A percentile compares a stretch with the other conserved stretches of the same genome.
Conservation (phyloP, 2,797 vertebrate species). For the Sebastes nivosus region DNA sequence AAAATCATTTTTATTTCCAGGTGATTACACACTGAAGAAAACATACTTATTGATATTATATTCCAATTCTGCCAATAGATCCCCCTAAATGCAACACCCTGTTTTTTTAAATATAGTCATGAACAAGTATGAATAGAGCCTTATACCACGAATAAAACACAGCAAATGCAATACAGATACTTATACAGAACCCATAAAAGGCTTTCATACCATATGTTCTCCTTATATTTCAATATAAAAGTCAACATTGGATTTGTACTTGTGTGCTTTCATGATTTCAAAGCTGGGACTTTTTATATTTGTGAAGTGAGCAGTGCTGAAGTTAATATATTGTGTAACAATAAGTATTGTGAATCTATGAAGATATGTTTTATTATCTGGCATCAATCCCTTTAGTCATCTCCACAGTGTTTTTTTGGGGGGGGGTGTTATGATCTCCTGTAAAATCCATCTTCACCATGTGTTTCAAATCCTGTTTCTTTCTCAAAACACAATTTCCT, state of each 20-base stretch:
- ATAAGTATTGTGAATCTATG: slow-evolving; percentile 14
- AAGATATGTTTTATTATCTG: slow-evolving; percentile 41
- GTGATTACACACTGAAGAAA: too few relatives aligned
- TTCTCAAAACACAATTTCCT: neutral
- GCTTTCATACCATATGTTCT: neutral
- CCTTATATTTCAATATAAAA: neutral
- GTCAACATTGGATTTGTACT: neutral
- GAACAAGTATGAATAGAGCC: too few relatives aligned
- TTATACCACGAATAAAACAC: too few relatives aligned
- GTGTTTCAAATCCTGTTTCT: neutral
- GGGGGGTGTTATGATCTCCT: neutral
- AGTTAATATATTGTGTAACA: neutral
- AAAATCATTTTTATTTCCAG: too few relatives aligned
- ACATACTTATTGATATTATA: too few relatives aligned
- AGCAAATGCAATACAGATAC: neutral
- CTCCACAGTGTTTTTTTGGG: neutral
- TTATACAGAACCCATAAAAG: neutral
- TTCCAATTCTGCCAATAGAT: too few relatives aligned
- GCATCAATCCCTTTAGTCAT: neutral
- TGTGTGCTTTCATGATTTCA: neutral
- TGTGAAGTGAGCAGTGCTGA: neutral
- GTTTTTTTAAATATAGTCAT: too few relatives aligned
- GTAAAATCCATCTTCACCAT: neutral
- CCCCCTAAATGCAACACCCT: too few relatives aligned
- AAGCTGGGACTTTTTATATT: neutral